phyloP scores from a whole-genome alignment of 2,888 invertebrate species.

The Agonum fuliginosum region DNA sequence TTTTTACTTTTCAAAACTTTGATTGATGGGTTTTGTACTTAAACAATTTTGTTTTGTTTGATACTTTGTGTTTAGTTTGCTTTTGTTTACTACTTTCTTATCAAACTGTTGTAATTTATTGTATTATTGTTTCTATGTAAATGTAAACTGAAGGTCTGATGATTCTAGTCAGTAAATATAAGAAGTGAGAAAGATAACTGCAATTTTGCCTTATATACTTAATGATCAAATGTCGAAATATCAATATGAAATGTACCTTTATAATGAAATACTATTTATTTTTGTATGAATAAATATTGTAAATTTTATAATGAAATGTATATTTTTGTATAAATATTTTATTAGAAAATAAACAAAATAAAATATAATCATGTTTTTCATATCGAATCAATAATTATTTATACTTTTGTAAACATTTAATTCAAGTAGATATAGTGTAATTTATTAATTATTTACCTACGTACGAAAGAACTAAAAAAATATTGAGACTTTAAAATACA shows the following conservation, averaged over 20 bases:
- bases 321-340: conserved; percentile 59
- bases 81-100: not conserved
- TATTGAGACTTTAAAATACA: not conserved
- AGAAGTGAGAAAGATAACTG: conserved; percentile 41
- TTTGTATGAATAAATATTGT: conserved; percentile 51
- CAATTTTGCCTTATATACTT: conserved; percentile 49
- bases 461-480: too few relatives aligned
- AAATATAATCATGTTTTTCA: too few relatives aligned
- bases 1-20: conserved; percentile 22
- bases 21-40: not conserved
- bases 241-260: conserved; percentile 37
- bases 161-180: conserved; percentile 51
- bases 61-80: not conserved
- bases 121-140: not conserved
- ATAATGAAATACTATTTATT: conserved; percentile 35
- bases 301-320: conserved; percentile 52
- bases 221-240: conserved; percentile 21
- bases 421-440: too few relatives aligned
- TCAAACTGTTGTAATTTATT: not conserved
- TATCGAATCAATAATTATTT: too few relatives aligned
- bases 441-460: not conserved
- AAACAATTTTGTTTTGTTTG: conserved; percentile 29
- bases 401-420: too few relatives aligned
- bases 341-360: conserved; percentile 42
- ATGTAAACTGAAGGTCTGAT: conserved; percentile 27